Base-by-base conservation (phyloP, 2,113 vertebrate genomes). In the Oncorhynchus keta region DNA sequence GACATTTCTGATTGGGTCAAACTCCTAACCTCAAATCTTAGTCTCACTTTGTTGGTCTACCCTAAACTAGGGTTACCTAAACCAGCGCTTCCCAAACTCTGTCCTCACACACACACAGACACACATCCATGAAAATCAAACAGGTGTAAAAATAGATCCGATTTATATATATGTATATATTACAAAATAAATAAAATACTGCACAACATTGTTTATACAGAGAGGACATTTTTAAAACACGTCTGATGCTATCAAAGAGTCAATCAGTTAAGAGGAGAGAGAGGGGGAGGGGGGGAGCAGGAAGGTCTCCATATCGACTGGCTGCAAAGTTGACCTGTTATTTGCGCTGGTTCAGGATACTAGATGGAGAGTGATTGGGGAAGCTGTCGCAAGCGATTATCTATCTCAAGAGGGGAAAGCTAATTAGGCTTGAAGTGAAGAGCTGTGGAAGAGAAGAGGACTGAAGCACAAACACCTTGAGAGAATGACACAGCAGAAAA, bases 151-250 rank as follows among this genome's bases (percentile, higher is more conserved):
- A 88, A 87, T 65, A 67, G 70, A 73, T 65, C 39, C 68, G 55
- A 75, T 79, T 85, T 86, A 88, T 32, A 32, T 72, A 84, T 83
- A 80, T 79, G 69, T 78, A 79, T 77, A 89, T 79, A 82, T 77
- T 26, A 89, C 61, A 84, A 84, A 91, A 91, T 91, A 90, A 91
- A 91, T 88, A 84, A 85, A 90, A 89, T 88, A 89, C 87, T 88
- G 85, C 57, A 87, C 76, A 80, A 88, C 75, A 87, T 67, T 73
- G 74, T 66, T 81, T 49, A 62, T 77, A 82, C 70, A 11, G 72
- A 49, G 16, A 35, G 49, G 9, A 9, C 0, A 12, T 55, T 13
- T 18, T 16, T 4, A 26, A 22, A 24, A 71, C 69, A 72, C 70
- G 81, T 61, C 82, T 71, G 3, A 30, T 59, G 28, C 11, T 2